A percentile compares a stretch with the other conserved stretches of the same genome.
Conservation (phyloP, 2,888 invertebrate genomes). For the Malacosoma neustria region DNA sequence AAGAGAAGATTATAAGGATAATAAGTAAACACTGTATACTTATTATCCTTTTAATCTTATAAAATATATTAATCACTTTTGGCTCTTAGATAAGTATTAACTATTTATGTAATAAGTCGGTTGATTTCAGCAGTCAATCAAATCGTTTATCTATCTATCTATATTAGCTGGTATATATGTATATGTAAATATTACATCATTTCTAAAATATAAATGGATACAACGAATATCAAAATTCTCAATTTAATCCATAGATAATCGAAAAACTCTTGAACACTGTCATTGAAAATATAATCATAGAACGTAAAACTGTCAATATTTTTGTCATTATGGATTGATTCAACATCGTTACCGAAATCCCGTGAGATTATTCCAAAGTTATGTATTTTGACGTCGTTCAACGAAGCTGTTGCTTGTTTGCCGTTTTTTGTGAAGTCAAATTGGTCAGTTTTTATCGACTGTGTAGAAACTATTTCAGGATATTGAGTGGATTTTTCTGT, state of each 20-base stretch:
- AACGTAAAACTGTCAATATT: slow-evolving; percentile 17
- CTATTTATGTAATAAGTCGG: too few species aligned
- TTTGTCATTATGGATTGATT: slow-evolving; percentile 11
- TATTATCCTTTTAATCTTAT: too few species aligned
- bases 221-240: slow-evolving; percentile 44
- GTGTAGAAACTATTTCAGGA: slow-evolving; percentile 33
- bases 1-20: too few species aligned
- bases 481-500: slow-evolving; percentile 29
- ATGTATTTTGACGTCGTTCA: slow-evolving; percentile 25
- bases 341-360: slow-evolving; percentile 33
- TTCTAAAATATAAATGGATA: slow-evolving; percentile 60
- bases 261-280: slow-evolving; percentile 44
- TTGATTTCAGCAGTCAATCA: too few species aligned
- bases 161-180: too few species aligned
- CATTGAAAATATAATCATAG: slow-evolving; percentile 37
- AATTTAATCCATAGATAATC: slow-evolving; percentile 61
- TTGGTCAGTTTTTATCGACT: slow-evolving; percentile 17
- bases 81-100: too few species aligned
- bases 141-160: too few species aligned
- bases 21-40: too few species aligned
- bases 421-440: slow-evolving; percentile 22
- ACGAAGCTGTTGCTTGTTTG: slow-evolving; percentile 24
- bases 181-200: slow-evolving; percentile 44
- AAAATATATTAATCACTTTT: too few species aligned
- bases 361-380: slow-evolving; percentile 42